These are phyloP conservation scores for Syngnathus acus DNA, from an alignment of 2,797 vertebrate genomes.

Conservation along the genomic window DNA sequence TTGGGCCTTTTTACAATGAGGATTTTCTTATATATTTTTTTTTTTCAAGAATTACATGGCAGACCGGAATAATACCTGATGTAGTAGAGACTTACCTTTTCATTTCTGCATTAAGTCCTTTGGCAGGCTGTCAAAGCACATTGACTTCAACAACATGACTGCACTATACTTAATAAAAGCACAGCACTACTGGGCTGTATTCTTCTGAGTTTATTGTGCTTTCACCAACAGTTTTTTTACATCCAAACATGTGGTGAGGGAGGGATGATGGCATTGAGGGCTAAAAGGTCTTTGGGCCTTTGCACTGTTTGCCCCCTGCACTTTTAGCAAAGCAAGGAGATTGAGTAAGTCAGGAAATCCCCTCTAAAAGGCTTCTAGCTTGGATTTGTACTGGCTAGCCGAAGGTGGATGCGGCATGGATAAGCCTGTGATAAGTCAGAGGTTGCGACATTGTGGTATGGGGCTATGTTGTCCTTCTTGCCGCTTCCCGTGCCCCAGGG, in stretches of 20 bases:
- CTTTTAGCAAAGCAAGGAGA: constrained; percentile 34
- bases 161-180: constrained; percentile 3
- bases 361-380: constrained; percentile 46
- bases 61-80: not conserved
- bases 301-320: constrained; percentile 13
- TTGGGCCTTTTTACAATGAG: too few relatives aligned
- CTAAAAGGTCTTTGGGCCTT: constrained; percentile 12
- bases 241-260: constrained; percentile 1
- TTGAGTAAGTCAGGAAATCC: constrained; percentile 46
- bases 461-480: constrained; percentile 8
- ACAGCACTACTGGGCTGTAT: not conserved
- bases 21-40: not conserved
- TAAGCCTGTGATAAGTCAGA: constrained; percentile 37
- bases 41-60: not conserved
- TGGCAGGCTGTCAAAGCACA: not conserved
- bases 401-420: constrained; percentile 26
- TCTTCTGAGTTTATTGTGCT: not conserved
- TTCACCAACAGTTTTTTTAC: not conserved
- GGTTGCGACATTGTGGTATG: constrained; percentile 11
- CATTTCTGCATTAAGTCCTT: not conserved
- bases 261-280: constrained; percentile 3
- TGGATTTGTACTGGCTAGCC: constrained; percentile 37
- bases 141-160: not conserved
- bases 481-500: not conserved
- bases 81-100: not conserved